Base-by-base conservation (phyloP, 2,888 invertebrate genomes). In the Cheilosia scutellata region DNA sequence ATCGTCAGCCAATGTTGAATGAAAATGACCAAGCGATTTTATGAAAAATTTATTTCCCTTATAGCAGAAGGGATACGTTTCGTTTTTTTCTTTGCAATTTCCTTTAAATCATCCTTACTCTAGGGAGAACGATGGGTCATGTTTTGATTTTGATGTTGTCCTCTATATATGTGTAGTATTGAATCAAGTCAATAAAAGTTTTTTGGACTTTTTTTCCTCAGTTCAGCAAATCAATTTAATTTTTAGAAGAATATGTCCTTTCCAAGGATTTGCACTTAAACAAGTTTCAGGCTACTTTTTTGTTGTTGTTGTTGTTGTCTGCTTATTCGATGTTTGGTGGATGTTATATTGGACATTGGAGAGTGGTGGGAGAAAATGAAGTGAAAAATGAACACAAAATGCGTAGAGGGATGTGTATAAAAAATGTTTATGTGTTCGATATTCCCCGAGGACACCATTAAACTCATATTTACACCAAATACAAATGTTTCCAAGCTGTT, bases 391-490 rank as follows among this genome's bases (percentile, higher is more conserved):
- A 49, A 74, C 63, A 37, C 11, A 72, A 71, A 72, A 44, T 74
- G 79, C 62, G 82, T 68, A 11, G 20, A 27, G 42, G 49, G 31
- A 11, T 37, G 40, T 33, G 37, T n/a, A 20, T 27, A 51, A 51
- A 63, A 70, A 78, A 66, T n/a, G 60, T 77, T 78, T 79, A 57
- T 66, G 53, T 75, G 62, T 57, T 65, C 16, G 49, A 66, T 66
- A 66, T 49, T 77, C 87, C 86, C 83, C 16, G 31, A 71, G 87
- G 88, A 88, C 62, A 82, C 79, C 82, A 88, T 88, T 87, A 88
- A 88, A 88, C 87, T 87, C 86, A 88, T 86, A 84, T 87, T 87
- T 87, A 80, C 86, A 86, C 86, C 80, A 86, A 86, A 80, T 77
- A 86, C 86, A 76, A 77, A 77, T 82, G 86, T 86, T 77, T 65